A percentile compares a stretch with the other conserved stretches of the same genome.
Evolutionary conservation across 2,113 vertebrate genomes (phyloP).

Genomic region (Dipodomys merriami): DNA sequence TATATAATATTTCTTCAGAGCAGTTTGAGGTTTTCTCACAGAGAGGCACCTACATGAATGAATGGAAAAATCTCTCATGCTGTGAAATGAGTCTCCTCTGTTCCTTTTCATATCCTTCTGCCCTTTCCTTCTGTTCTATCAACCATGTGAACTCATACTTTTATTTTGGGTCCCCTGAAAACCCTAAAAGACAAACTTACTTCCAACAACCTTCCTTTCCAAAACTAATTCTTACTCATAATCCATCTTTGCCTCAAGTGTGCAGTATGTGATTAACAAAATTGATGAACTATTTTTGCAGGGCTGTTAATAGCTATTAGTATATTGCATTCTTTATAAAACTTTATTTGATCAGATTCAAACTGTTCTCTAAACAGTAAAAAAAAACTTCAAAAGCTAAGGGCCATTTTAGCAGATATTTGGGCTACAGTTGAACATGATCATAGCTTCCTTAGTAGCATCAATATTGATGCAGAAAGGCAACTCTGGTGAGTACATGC

Average conservation of each 20-base stretch:
- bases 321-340: not conserved
- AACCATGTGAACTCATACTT: not conserved
- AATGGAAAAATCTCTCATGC: not conserved
- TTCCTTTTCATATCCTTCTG: not conserved
- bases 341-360: not conserved
- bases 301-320: not conserved
- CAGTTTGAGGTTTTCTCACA: slow-evolving; percentile 2
- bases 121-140: not conserved
- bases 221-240: not conserved
- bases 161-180: not conserved
- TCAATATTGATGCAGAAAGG: not conserved
- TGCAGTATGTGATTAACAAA: not conserved
- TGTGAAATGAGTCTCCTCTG: not conserved
- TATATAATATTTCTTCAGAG: not conserved
- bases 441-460: not conserved
- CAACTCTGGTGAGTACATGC: not conserved
- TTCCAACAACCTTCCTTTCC: not conserved
- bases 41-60: not conserved
- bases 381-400: not conserved
- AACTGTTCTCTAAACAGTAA: not conserved
- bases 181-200: not conserved
- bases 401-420: not conserved
- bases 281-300: not conserved
- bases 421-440: not conserved
- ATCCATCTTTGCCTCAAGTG: not conserved